These are phyloP conservation scores for Malurus melanocephalus DNA, from an alignment of 2,113 vertebrate species.

Conservation along the genomic window DNA sequence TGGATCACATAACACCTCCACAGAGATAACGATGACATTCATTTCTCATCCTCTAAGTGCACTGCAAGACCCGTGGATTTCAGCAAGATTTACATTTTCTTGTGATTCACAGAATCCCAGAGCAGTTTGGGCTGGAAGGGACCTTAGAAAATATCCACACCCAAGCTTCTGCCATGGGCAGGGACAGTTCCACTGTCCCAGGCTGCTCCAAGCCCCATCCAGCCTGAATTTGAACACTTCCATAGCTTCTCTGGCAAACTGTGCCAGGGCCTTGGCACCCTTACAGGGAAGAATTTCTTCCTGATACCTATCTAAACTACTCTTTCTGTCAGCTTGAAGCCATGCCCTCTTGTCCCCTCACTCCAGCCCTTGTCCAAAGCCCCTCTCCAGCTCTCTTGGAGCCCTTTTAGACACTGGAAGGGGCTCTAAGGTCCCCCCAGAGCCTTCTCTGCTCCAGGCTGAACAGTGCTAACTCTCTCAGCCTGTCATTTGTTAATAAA, in stretches of 20 bases:
- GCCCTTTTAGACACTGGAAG: not conserved
- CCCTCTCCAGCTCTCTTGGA: not conserved
- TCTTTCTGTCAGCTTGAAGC: not conserved
- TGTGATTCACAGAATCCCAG: not conserved
- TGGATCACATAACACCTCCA: not conserved
- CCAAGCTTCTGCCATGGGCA: not conserved
- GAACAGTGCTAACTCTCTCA: not conserved
- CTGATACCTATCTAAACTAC: too few relatives aligned
- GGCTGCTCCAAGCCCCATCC: not conserved
- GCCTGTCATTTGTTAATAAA: not conserved
- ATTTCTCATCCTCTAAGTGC: not conserved
- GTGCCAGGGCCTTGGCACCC: not conserved
- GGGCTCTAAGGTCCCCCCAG: not conserved
- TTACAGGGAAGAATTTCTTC: not conserved
- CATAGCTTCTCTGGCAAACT: not conserved
- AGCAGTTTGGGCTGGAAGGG: not conserved
- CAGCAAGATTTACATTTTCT: not conserved
- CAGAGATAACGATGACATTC: rapidly evolving
- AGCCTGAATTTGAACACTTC: not conserved
- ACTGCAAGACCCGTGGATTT: rapidly evolving
- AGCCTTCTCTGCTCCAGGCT: not conserved
- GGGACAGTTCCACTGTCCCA: not conserved
- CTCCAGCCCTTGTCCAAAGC: not conserved
- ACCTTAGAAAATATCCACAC: not conserved
- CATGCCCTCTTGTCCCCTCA: not conserved